These are phyloP conservation scores for Gyps fulvus DNA, from an alignment of 2,113 vertebrate species.

Conservation along the genomic window DNA sequence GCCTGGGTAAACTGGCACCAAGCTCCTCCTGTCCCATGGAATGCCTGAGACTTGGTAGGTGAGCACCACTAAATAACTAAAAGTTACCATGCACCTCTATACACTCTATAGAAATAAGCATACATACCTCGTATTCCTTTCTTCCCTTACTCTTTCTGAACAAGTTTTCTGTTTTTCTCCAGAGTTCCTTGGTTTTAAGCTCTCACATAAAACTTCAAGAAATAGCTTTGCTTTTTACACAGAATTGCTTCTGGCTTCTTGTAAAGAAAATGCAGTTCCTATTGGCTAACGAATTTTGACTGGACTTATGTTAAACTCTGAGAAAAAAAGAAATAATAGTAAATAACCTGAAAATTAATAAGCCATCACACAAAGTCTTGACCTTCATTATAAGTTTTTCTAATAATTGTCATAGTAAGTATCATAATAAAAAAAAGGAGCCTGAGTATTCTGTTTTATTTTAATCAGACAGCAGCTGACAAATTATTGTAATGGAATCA, in stretches of 20 bases:
- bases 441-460: not conserved
- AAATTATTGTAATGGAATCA: slow-evolving; percentile 23
- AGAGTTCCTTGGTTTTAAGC: not conserved
- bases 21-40: not conserved
- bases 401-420: not conserved
- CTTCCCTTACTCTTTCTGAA: not conserved
- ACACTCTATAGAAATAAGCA: not conserved
- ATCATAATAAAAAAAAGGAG: not conserved
- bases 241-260: not conserved
- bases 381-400: not conserved
- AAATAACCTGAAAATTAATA: not conserved
- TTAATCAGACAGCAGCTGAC: slow-evolving; percentile 5
- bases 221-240: not conserved
- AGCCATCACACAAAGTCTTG: not conserved
- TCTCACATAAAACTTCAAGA: not conserved
- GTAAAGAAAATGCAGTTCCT: not conserved
- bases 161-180: not conserved
- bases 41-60: not conserved
- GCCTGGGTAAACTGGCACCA: not conserved
- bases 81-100: not conserved
- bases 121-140: not conserved
- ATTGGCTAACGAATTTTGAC: not conserved
- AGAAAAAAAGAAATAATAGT: not conserved
- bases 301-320: not conserved
- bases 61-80: not conserved